Percentiles rank a stretch among this genome's conserved stretches.
phyloP scores from a whole-genome alignment of 2,797 vertebrate species.

The Helicolenus hilgendorfi region DNA sequence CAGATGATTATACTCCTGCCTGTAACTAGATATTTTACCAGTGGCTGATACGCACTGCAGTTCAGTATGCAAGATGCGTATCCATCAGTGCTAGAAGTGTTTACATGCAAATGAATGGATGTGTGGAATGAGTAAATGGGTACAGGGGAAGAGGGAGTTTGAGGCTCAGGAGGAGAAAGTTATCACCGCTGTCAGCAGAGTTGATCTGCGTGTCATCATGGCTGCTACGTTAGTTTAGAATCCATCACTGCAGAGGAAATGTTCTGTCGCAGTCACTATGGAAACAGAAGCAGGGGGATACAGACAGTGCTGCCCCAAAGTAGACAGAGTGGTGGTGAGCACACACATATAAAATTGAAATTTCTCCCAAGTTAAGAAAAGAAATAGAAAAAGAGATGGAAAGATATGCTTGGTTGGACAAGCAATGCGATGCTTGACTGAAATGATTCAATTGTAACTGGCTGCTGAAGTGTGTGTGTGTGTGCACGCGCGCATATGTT shows the following conservation, averaged over 20 bases:
- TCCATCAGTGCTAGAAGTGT: constrained; percentile 59
- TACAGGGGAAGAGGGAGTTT: constrained; percentile 20
- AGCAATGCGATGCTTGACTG: constrained; percentile 78
- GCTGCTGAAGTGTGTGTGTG: constrained; percentile 37
- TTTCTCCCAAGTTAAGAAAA: constrained; percentile 72
- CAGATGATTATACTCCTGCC: constrained; percentile 56
- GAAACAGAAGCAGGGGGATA: constrained; percentile 87
- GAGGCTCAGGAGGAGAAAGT: constrained; percentile 64
- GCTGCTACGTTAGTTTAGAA: constrained; percentile 80
- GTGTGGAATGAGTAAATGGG: constrained; percentile 45
- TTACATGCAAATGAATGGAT: constrained; percentile 66
- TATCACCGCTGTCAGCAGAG: constrained; percentile 79
- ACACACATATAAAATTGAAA: constrained; percentile 78
- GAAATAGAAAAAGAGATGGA: constrained; percentile 76
- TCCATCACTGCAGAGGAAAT: constrained; percentile 82
- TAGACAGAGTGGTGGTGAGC: constrained; percentile 64
- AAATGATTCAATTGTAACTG: constrained; percentile 81
- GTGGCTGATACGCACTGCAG: constrained; percentile 35
- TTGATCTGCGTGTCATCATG: constrained; percentile 83
- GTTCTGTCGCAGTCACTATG: constrained; percentile 86
- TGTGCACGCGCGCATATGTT: neutral
- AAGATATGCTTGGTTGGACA: constrained; percentile 79
- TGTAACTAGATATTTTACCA: constrained; percentile 66
- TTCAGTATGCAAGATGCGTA: constrained; percentile 36
- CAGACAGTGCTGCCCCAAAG: constrained; percentile 69